Conservation (phyloP, 2,113 vertebrate genomes). For the Irena cyanogastra region DNA sequence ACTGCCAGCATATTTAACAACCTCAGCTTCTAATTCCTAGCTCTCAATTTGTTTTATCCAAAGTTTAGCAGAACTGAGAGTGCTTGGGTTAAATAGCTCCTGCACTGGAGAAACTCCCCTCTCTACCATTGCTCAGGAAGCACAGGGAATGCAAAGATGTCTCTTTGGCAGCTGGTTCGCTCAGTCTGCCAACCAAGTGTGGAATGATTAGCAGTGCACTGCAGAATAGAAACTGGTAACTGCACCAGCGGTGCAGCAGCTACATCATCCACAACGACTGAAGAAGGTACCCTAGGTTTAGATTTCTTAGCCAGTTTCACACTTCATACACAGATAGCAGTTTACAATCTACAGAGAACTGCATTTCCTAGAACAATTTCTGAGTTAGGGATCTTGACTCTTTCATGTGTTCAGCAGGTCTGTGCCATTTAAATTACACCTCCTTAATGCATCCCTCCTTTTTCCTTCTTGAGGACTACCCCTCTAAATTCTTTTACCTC, state of each 20-base stretch:
- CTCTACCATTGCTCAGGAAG: neutral
- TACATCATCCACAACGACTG: neutral
- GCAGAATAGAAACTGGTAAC: neutral
- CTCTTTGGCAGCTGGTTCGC: neutral
- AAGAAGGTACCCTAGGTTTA: neutral
- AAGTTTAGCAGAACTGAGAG: conserved; percentile 18
- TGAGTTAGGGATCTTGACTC: neutral
- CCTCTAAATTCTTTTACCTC: neutral
- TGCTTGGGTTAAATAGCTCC: conserved; percentile 18
- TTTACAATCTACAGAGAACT: neutral
- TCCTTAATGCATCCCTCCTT: neutral
- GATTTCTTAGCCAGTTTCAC: neutral
- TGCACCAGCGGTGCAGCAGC: neutral
- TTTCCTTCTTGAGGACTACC: neutral
- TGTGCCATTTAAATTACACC: neutral
- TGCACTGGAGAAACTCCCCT: neutral
- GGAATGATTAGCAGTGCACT: neutral
- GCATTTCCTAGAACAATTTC: neutral
- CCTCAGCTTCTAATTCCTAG: neutral
- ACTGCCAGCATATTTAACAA: conserved; percentile 2
- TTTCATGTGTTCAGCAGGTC: neutral
- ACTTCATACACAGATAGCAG: neutral
- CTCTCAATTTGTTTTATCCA: neutral
- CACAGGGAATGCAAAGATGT: neutral
- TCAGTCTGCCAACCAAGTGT: neutral